Conservation (phyloP, 2,797 vertebrate species). For the Mionectes olivaceus region DNA sequence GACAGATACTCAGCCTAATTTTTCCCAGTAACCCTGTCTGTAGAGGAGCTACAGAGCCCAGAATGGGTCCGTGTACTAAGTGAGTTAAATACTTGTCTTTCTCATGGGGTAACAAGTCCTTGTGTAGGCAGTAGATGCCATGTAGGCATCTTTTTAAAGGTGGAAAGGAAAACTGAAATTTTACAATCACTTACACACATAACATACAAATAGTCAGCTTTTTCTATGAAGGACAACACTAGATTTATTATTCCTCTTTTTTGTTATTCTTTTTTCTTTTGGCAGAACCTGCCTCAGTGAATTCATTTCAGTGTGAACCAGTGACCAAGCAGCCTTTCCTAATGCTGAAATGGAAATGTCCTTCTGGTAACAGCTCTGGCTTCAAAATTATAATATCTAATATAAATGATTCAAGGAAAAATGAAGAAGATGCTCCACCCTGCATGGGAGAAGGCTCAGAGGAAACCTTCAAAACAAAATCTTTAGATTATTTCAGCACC, state of each 20-base stretch:
- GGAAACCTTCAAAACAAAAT: fast-evolving
- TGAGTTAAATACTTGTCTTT: background rate
- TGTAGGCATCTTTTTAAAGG: background rate
- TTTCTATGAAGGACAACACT: background rate
- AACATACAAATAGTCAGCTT: background rate
- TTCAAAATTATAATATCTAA: constrained; percentile 61
- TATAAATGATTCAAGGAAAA: background rate
- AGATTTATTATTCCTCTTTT: background rate
- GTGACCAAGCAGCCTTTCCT: constrained; percentile 56
- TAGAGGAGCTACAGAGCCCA: background rate
- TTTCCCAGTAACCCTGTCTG: background rate
- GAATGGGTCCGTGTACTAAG: background rate
- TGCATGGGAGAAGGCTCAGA: background rate
- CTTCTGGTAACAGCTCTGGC: constrained; percentile 52
- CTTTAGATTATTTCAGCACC: constrained; percentile 67
- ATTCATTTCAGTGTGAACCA: constrained; percentile 42
- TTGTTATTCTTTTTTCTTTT: background rate
- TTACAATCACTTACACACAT: background rate
- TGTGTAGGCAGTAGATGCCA: background rate
- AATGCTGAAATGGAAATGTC: constrained; percentile 70
- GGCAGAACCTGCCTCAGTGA: constrained; percentile 62
- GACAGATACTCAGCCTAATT: background rate
- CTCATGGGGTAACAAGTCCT: background rate
- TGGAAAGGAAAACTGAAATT: background rate
- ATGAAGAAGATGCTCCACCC: fast-evolving